Base-by-base conservation (phyloP, 2,888 invertebrate species). In the Sinohyriopsis cumingii region DNA sequence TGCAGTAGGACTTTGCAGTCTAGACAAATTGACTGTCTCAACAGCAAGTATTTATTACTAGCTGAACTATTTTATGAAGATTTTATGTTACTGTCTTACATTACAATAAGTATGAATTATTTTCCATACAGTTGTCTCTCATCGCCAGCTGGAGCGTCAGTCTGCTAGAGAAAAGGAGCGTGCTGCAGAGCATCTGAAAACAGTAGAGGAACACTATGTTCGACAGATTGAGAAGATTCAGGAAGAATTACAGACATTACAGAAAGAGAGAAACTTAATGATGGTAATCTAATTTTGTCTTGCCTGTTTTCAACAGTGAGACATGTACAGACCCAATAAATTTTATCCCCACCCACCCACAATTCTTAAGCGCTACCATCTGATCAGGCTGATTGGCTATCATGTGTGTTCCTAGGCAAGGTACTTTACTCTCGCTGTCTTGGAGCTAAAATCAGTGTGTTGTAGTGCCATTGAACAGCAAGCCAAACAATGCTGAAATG, bases 231-330 rank as follows among this genome's bases (percentile, higher is more conserved):
- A 77, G 3, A 72, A 79, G 33, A 72, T 84, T 60, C 79, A 84
- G 55, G 65, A 76, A 25, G 78, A 82, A 56, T 71, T 86, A 15
- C 73, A 74, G 61, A 61, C 74, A 45, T 65, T 83, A 56, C 85
- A 88, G 72, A 82, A 80, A 53, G 88, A 88, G 59, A 78, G 87
- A 56, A 88, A 88, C 67, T 75, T 87, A 1, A 83, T 87, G 81
- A 85, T 87, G 87, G 88, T 88, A 56, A 72, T 45, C 12, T 45
- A 45, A 22, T 57, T 54, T 45, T 65, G 28, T 18, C 20, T 56
- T 56, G 15, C 57, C 1, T 57, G 57, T 57, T 12, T 24, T 9
- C 2, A 7, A 57, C 24, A 57, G 57, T 22, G n/a, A 22, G 3
- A n/a, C n/a, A 57, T 57, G 20, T 57, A 57, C n/a, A n/a, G 20